Base-by-base conservation (phyloP, 2,113 vertebrate species). In the Muscicapa adusta region DNA sequence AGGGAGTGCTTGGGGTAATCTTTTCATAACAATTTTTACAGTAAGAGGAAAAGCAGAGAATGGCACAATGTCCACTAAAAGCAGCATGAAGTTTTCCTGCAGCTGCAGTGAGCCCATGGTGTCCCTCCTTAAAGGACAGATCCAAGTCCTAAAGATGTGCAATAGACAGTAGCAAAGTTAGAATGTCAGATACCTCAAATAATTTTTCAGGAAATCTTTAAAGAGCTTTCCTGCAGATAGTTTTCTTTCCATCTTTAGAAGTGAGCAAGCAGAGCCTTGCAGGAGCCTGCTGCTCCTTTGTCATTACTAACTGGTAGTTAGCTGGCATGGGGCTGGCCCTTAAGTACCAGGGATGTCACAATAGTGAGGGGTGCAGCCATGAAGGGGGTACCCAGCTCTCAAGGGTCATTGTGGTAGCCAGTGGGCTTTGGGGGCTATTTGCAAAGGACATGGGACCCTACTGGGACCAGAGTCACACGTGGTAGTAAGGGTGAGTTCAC, bases 321-420 rank as follows among this genome's bases (percentile, higher is more conserved):
- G 4, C 45, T 29, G 47, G 19, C 6, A 2, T 8, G 34, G 42
- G 34, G 8, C 60, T 57, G 18, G 34, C 43, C 22, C 4, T 1
- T 24, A 24, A 10, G 20, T 42, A 23, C 24, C 65, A 22, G 38
- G 18, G 5, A 3, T 14, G n/a, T 63, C 63, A 20, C 1, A 0
- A 31, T 8, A 40, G 25, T 8, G 11, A 4, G 7, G 14, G 17
- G 10, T 47, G 28, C 56, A 31, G 51, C 36, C 8, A 3, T 7
- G 25, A 54, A 50, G 12, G 15, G 1, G 29, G 3, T 38, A 33
- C 12, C 42, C 53, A 71, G 7, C 5, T 10, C 17, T 10, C 22
- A 24, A 63, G 34, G 13, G 34, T 5, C 2, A 0, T 10, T 57
- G 16, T 14, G 38, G 56, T 42, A 53, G 24, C 47, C 29, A 14